These are phyloP conservation scores for Lichenostomus cassidix DNA, from an alignment of 2,113 vertebrate species.

Conservation along the genomic window DNA sequence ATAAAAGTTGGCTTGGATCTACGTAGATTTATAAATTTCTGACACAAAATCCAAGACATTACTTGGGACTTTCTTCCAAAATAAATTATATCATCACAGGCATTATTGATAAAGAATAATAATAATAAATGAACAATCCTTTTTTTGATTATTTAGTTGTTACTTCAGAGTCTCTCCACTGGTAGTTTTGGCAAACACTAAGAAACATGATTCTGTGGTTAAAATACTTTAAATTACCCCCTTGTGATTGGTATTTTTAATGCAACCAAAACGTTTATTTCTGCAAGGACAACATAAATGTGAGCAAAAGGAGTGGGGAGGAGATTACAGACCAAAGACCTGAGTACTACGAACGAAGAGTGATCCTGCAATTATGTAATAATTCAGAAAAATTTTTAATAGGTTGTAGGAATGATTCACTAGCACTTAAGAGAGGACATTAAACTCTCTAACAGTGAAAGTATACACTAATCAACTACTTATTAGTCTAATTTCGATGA, in stretches of 20 bases:
- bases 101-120: not conserved
- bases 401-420: not conserved
- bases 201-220: not conserved
- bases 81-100: not conserved
- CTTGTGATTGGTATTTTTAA: not conserved
- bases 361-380: not conserved
- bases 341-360: not conserved
- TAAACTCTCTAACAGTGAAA: not conserved
- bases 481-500: not conserved
- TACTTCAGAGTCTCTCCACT: not conserved
- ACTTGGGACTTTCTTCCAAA: not conserved
- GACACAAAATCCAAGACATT: not conserved
- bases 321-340: not conserved
- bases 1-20: not conserved
- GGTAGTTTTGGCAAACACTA: not conserved
- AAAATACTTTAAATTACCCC: not conserved
- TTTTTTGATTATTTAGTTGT: not conserved
- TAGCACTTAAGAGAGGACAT: not conserved
- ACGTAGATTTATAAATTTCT: not conserved
- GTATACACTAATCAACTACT: not conserved
- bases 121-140: not conserved
- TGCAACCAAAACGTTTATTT: not conserved
- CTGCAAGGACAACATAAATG: not conserved
- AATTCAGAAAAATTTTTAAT: not conserved
- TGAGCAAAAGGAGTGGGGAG: not conserved